A percentile compares a stretch with the other conserved stretches of the same genome.
These are phyloP conservation scores for Trichomycterus rosablanca DNA, from an alignment of 2,113 vertebrate genomes.

Conservation along the genomic window DNA sequence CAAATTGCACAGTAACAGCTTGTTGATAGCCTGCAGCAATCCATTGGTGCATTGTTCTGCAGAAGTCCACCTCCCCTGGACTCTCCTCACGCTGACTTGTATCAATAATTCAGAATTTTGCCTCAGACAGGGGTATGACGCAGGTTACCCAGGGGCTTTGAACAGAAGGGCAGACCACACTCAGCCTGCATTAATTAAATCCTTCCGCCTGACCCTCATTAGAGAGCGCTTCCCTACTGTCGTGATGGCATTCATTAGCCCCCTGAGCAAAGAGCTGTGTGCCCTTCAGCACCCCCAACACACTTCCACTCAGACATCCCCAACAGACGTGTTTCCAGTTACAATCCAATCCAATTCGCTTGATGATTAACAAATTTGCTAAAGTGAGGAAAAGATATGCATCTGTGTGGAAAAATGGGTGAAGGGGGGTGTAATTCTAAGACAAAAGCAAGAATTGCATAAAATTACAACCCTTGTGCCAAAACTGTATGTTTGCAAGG, in stretches of 20 bases:
- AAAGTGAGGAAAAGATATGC: no score
- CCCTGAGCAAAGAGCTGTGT: slow-evolving; percentile 51
- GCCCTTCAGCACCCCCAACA: slow-evolving; percentile 39
- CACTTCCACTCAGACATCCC: slow-evolving; percentile 46
- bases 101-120: slow-evolving; percentile 67
- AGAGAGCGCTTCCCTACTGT: slow-evolving; percentile 50
- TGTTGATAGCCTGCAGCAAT: neutral
- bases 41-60: slow-evolving; percentile 5
- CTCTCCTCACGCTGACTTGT: slow-evolving; percentile 13
- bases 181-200: slow-evolving; percentile 70
- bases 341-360: no score
- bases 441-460: no score
- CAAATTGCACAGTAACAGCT: no score
- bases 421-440: no score
- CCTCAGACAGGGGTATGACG: slow-evolving; percentile 45
- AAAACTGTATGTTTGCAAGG: no score
- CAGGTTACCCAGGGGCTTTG: slow-evolving; percentile 56
- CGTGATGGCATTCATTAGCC: slow-evolving; percentile 59
- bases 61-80: neutral
- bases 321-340: neutral
- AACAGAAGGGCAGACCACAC: slow-evolving; percentile 70
- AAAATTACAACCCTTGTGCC: no score
- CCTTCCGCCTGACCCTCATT: slow-evolving; percentile 53
- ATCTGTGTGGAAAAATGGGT: no score
- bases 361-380: no score